These are phyloP conservation scores for Geodia barretti DNA, from an alignment of 37 sponge, comb jelly and placozoan species.

Conservation along the genomic window DNA sequence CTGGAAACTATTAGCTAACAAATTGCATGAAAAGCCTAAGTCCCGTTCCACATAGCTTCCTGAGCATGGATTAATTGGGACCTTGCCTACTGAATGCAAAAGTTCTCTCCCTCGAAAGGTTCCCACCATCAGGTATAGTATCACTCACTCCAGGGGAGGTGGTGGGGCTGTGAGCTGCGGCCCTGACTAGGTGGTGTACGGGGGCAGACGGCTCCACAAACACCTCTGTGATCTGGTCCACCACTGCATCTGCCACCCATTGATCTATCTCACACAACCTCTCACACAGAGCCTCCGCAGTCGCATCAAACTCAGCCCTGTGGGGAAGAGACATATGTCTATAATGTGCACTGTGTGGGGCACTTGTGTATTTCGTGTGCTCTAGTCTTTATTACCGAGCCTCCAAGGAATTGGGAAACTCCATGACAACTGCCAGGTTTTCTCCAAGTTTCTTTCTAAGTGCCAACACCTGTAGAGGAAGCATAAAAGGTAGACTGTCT, in stretches of 20 bases:
- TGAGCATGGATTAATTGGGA: too few species aligned
- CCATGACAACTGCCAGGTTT: not conserved
- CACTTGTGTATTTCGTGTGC: not conserved
- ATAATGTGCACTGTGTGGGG: not conserved
- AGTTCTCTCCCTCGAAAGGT: too few species aligned
- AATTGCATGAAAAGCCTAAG: too few species aligned
- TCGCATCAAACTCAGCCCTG: slow-evolving; percentile 61
- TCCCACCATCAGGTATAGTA: not conserved
- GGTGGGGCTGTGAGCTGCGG: slow-evolving; percentile 18
- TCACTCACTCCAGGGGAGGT: not conserved
- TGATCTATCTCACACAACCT: slow-evolving; percentile 67
- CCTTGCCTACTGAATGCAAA: too few species aligned
- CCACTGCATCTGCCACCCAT: slow-evolving; percentile 62
- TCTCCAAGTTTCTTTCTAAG: slow-evolving; percentile 27
- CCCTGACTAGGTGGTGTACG: slow-evolving; percentile 65
- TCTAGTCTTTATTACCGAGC: too few species aligned
- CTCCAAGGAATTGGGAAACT: slow-evolving; percentile 14
- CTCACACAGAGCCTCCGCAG: slow-evolving; percentile 65
- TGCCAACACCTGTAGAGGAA: not conserved
- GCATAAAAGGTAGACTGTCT: not conserved
- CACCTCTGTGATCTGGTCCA: slow-evolving; percentile 69
- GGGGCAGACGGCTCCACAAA: slow-evolving; percentile 74
- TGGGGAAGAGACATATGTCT: not conserved
- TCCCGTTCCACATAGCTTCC: too few species aligned
- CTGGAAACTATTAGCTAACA: too few species aligned